Evolutionary conservation across 2,113 vertebrate species (phyloP), one percentile per base, ranked within the genome.

Genomic region (Zosterops pallidus): DNA sequence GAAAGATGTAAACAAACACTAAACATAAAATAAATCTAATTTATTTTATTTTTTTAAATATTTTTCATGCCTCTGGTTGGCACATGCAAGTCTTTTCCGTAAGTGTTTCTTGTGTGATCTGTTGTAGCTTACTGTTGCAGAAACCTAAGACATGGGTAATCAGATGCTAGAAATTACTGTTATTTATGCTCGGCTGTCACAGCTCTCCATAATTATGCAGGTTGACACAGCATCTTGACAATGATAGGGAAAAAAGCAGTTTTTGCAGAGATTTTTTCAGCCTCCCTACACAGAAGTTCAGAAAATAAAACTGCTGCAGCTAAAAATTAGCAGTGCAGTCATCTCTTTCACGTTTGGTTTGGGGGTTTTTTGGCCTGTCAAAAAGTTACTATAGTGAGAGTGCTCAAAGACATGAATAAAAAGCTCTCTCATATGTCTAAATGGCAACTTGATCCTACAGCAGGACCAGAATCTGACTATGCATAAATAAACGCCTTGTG

Each of bases 121-220:
- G 50, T 64, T 67, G 50, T 39, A 86, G 41, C 41, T 83, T 69
- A 46, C 53, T 85, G 24, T 24, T 68, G 41, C 68, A 92, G 35
- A 92, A 92, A 89, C 17, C 22, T 50, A 83, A 82, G 60, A 89
- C 46, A 33, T 60, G 74, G 85, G 74, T 85, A 91, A 94, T 85
- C 89, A 86, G 67, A 71, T 80, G 88, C 50, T 67, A 95, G 93
- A 89, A 91, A 96, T 95, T 82, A 91, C 80, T 80, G 59, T 90
- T 92, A 94, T 93, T 96, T 95, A 74, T 12, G 0, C 63, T 65
- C 44, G 76, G 52, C 85, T 95, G 65, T 90, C 89, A 91, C 52
- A 90, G 85, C 44, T 94, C 81, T 87, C 83, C 71, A 50, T 85
- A 96, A 96, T 93, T 94, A 90, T 50, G 77, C 35, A 91, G 77